Base-by-base conservation (phyloP, 1,140 invertebrate species). In the Diuraphis noxia region DNA sequence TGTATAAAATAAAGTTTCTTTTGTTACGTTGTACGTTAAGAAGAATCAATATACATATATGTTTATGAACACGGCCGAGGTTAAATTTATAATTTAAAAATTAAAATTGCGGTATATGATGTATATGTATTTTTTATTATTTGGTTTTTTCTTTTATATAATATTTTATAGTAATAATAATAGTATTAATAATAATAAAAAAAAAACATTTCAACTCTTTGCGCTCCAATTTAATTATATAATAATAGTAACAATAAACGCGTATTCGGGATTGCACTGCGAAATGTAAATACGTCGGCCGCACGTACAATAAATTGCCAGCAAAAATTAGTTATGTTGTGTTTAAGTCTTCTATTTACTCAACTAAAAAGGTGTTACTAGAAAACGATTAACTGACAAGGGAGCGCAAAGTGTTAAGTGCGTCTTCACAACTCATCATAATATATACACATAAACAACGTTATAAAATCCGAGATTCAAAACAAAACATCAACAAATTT, bases 401-500 rank as follows among this genome's bases (percentile, higher is more conserved):
- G 8, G 89, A 90, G 89, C 89, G 77, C 77, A 91, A 81, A 91
- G 34, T 41, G 72, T 91, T 36, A 91, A 91, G 43, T 81, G 77
- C 77, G 89, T 91, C 56, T 43, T 91, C 17, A 91, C n/a, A 91
- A 91, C 41, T 91, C 43, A 81, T 91, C 46, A 91, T 91, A 81
- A 91, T 91, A 81, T 81, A 82, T 46, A 91, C 77, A 91, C 89
- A 91, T 38, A 49, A 91, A 91, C 72, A 91, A 91, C 34, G 72
- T 91, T 82, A 91, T 91, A 91, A 91, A 91, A 91, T 82, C 72
- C 72, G 77, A 91, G 72, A 82, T 43, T 43, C 41, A 90, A 91
- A 91, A 91, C 40, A 46, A 49, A 91, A 91, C 77, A 82, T 82
- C 43, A 91, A 91, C 88, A 90, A 90, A 90, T 90, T 90, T 46